Percentiles rank a stretch among this genome's conserved stretches.
Conservation (phyloP, 2,797 vertebrate genomes). For the Lepilemur septentrionalis region DNA sequence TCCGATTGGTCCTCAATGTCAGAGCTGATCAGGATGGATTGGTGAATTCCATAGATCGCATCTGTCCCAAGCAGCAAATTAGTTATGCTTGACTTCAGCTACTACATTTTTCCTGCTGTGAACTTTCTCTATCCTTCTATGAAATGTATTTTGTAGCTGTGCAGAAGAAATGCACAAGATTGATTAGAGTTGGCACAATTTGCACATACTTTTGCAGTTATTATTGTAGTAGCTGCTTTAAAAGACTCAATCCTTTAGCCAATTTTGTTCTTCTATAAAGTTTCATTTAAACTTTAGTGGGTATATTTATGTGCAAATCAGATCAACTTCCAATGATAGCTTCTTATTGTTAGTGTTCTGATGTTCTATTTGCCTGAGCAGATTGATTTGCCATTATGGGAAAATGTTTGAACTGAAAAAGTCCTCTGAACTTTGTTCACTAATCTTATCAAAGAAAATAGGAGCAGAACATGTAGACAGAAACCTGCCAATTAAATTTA, state of each 20-base stretch:
- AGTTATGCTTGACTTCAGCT: slow-evolving; percentile 63
- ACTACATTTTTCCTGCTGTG: slow-evolving; percentile 55
- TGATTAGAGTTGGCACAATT: slow-evolving; percentile 54
- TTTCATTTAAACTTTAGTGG: slow-evolving; percentile 21
- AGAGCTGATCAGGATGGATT: slow-evolving; percentile 29
- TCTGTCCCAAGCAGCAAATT: slow-evolving; percentile 56
- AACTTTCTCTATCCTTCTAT: slow-evolving; percentile 35
- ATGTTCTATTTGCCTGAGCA: neutral
- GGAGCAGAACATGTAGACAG: slow-evolving; percentile 49
- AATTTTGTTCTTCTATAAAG: slow-evolving; percentile 17
- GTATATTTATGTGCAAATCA: slow-evolving; percentile 14
- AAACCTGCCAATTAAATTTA: slow-evolving; percentile 51
- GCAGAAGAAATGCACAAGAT: neutral
- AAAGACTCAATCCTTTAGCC: slow-evolving; percentile 11
- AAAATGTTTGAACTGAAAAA: slow-evolving; percentile 45
- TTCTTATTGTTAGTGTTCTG: neutral
- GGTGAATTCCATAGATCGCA: slow-evolving; percentile 45
- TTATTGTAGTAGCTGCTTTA: slow-evolving; percentile 36
- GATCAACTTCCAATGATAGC: neutral
- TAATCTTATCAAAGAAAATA: slow-evolving; percentile 62
- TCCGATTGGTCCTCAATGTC: neutral
- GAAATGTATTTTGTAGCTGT: slow-evolving; percentile 48
- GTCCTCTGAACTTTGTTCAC: slow-evolving; percentile 37
- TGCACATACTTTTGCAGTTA: slow-evolving; percentile 38
- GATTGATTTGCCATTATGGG: slow-evolving; percentile 32